Evolutionary conservation across 1,140 invertebrate species (phyloP), one percentile per base, ranked within the genome.

Genomic region (Atta colombica): DNA sequence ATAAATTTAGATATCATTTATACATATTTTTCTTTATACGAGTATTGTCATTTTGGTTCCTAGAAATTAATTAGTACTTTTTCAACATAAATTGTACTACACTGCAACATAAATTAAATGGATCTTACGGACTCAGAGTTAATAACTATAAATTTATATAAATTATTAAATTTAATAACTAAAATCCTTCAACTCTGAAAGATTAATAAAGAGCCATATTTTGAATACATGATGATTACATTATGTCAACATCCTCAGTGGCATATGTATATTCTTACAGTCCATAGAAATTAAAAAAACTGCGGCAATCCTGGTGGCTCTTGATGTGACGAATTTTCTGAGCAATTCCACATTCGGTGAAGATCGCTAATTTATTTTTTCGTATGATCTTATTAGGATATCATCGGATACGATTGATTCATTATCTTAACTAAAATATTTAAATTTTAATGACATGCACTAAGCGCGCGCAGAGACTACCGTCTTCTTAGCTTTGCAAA

Each of bases 381-480:
- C 71, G 74, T 65, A 8, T 28, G 58, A 81, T 61, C 39, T 53
- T 25, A 49, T 66, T 18, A 35, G 61, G n/a, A 68, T 68, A 63
- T 35, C 35, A 58, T 39, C 28, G 58, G 14, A 78, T 66, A 85
- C 1, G 14, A 2, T n/a, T 12, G 25, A 71, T 88, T 87, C 35
- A 71, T 84, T 82, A 87, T 91, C 90, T 92, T 91, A 91, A 82
- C 49, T 87, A 85, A 89, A 89, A 93, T 92, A 94, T 94, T 93
- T 92, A 92, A 93, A 94, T 94, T 92, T 93, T 93, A 94, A 94
- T 92, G 88, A 69, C 60, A 61, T 21, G 49, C 39, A 60, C 21
- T 25, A 78, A 5, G 66, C 72, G 77, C 66, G 31, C 35, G 35
- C 35, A 69, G 61, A 16, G 68, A 18, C 65, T 77, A 58, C 69